A percentile compares a stretch with the other conserved stretches of the same genome.
Evolutionary conservation across 37 sponge, comb jelly and placozoan genomes (phyloP).

Genomic region (Halichondria panicea): DNA sequence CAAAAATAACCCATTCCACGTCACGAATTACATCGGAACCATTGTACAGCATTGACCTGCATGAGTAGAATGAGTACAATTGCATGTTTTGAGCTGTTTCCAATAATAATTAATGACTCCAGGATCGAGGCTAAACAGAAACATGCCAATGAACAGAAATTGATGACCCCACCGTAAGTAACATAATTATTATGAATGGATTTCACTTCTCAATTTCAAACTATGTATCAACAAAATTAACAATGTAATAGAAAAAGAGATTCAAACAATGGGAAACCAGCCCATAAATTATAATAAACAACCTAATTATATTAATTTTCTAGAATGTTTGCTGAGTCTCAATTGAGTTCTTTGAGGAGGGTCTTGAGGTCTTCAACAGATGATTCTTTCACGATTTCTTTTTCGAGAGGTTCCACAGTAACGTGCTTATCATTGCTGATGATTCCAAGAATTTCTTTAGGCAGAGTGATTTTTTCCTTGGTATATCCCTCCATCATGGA

Average conservation of each 20-base stretch:
- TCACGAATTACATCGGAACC: conserved; percentile 96
- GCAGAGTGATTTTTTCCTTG: neutral
- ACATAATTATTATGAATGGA: too few relatives aligned
- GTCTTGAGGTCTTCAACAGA: neutral
- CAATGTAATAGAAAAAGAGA: too few relatives aligned
- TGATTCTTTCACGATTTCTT: neutral
- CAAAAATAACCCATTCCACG: conserved; percentile 97
- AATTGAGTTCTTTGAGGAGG: neutral
- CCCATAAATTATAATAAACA: too few relatives aligned
- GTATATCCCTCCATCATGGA: neutral
- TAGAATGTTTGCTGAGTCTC: neutral
- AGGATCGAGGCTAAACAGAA: neutral
- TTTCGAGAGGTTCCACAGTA: neutral
- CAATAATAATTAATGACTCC: neutral
- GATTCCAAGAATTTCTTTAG: neutral
- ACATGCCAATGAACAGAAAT: neutral
- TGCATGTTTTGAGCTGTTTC: neutral
- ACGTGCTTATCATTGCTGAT: neutral
- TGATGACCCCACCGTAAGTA: too few relatives aligned
- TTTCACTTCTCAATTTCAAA: too few relatives aligned
- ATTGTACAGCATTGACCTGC: conserved; percentile 96
- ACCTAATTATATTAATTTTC: too few relatives aligned
- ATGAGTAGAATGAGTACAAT: neutral
- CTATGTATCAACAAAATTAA: too few relatives aligned
- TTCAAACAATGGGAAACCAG: too few relatives aligned